Conservation (phyloP, 2,113 vertebrate genomes). For the Eupsittula cactorum region DNA sequence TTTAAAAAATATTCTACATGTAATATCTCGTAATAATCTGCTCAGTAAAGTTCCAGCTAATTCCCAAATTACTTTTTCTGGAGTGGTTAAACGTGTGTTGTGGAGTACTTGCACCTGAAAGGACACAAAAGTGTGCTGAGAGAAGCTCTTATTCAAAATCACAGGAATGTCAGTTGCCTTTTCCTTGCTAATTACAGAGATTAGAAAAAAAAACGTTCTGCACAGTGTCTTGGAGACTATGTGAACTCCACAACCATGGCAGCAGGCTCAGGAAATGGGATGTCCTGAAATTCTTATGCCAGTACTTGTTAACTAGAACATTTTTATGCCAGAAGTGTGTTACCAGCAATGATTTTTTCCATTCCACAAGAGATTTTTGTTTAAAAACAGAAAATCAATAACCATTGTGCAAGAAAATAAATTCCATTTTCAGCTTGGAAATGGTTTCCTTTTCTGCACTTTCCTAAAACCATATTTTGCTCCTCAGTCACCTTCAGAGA, state of each 20-base stretch:
- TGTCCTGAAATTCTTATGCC: neutral
- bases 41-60: neutral
- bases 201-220: neutral
- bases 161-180: neutral
- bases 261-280: neutral
- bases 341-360: neutral
- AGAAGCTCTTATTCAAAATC: neutral
- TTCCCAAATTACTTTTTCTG: neutral
- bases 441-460: neutral
- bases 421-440: neutral
- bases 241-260: neutral
- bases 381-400: conserved; percentile 25
- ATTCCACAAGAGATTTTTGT: neutral
- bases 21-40: neutral
- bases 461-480: neutral
- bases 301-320: neutral
- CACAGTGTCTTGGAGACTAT: neutral
- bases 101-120: neutral
- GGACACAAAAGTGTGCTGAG: neutral
- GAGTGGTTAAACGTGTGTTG: neutral
- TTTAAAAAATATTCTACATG: neutral
- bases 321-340: neutral
- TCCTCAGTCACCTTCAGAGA: neutral
- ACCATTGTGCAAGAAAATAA: neutral
- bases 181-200: neutral